phyloP scores from a whole-genome alignment of 2,888 invertebrate species.

The Caenorhabditis uteleia region DNA sequence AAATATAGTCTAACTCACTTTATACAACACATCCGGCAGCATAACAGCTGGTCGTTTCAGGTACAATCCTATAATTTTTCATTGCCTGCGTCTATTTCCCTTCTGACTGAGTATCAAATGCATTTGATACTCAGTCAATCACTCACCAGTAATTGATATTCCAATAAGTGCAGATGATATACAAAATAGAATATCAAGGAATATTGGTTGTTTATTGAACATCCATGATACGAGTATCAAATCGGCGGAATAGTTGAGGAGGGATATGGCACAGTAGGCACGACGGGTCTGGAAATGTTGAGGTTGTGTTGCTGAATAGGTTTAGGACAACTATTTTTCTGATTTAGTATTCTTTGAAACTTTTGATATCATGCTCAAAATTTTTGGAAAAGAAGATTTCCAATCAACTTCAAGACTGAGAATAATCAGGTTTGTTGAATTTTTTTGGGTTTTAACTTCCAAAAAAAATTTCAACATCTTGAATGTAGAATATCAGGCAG shows the following conservation, averaged over 20 bases:
- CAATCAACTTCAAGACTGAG: too few relatives aligned
- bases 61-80: conserved; percentile 20
- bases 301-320: background rate
- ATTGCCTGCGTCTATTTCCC: too few relatives aligned
- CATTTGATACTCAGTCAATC: background rate
- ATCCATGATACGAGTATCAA: conserved; percentile 37
- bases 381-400: too few relatives aligned
- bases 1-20: conserved; percentile 13
- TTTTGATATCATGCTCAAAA: too few relatives aligned
- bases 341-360: too few relatives aligned
- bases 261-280: conserved; percentile 36
- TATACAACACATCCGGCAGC: conserved; percentile 40
- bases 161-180: conserved; percentile 36
- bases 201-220: conserved; percentile 33
- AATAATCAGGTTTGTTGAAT: too few relatives aligned
- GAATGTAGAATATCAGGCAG: too few relatives aligned
- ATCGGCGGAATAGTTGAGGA: conserved; percentile 34
- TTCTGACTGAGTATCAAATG: too few relatives aligned
- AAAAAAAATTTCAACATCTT: too few relatives aligned
- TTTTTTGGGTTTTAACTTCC: too few relatives aligned
- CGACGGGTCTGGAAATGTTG: conserved; percentile 30
- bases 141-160: conserved; percentile 30
- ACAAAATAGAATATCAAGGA: conserved; percentile 39
- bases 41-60: conserved; percentile 38
- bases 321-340: too few relatives aligned